A percentile compares a stretch with the other conserved stretches of the same genome.
These are phyloP conservation scores for Brachyopa scutellaris DNA, from an alignment of 2,888 invertebrate genomes.

Conservation along the genomic window DNA sequence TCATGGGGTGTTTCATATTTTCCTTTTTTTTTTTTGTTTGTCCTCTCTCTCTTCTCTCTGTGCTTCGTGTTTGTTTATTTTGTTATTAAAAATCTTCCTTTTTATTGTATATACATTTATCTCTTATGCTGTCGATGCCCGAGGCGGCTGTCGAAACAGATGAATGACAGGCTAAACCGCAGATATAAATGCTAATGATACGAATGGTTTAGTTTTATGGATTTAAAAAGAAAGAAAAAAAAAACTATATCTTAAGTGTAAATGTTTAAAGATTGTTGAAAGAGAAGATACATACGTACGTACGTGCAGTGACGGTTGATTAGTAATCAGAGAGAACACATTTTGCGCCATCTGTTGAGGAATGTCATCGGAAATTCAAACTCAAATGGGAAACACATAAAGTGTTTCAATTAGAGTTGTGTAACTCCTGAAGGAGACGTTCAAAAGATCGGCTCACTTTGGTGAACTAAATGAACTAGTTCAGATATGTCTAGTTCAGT, in stretches of 20 bases:
- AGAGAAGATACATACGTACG: slow-evolving; percentile 3
- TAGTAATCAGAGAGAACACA: too few relatives aligned
- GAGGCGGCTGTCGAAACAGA: slow-evolving; percentile 60
- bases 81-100: slow-evolving; percentile 42
- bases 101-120: slow-evolving; percentile 49
- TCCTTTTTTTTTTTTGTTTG: background rate
- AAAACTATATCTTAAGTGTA: too few relatives aligned
- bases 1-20: slow-evolving; percentile 50
- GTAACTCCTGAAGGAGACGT: too few relatives aligned
- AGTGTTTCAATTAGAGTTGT: too few relatives aligned
- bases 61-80: too few relatives aligned
- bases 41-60: background rate
- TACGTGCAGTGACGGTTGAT: too few relatives aligned
- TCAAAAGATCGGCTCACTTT: too few relatives aligned
- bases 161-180: slow-evolving; percentile 58
- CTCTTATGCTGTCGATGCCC: slow-evolving; percentile 38
- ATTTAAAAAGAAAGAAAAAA: too few relatives aligned
- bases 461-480: too few relatives aligned
- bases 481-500: too few relatives aligned
- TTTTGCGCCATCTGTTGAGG: background rate
- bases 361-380: background rate
- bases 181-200: slow-evolving; percentile 68
- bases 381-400: too few relatives aligned
- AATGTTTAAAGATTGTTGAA: slow-evolving; percentile 6
- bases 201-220: slow-evolving; percentile 39